These are phyloP conservation scores for Podocnemis expansa DNA, from an alignment of 2,113 vertebrate species.

Conservation along the genomic window DNA sequence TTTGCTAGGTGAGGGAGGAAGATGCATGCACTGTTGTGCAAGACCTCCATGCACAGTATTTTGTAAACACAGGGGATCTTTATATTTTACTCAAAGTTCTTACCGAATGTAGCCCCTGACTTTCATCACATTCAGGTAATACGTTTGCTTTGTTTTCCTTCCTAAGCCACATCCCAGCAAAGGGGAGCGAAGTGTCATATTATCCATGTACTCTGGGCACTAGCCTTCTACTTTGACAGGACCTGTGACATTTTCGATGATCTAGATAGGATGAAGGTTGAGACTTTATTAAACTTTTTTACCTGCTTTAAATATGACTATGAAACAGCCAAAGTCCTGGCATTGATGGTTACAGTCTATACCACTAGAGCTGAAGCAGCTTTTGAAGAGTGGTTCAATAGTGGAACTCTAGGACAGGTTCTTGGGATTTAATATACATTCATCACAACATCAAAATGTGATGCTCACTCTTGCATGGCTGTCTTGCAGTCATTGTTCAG, in stretches of 20 bases:
- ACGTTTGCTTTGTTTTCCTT: neutral
- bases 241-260: neutral
- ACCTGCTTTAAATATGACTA: neutral
- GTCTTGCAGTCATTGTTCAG: neutral
- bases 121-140: neutral
- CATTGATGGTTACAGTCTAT: neutral
- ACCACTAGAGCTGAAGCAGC: neutral
- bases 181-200: neutral
- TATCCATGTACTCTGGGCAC: neutral
- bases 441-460: too few relatives aligned
- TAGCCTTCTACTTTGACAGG: neutral
- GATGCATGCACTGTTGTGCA: neutral
- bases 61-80: neutral
- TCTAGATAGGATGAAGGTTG: neutral
- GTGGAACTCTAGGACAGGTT: neutral
- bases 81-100: neutral
- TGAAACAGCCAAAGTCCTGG: neutral
- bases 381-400: neutral
- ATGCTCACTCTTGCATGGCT: neutral
- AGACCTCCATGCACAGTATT: neutral
- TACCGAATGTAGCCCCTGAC: neutral
- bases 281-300: neutral
- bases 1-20: neutral
- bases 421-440: neutral
- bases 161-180: neutral